Conservation (phyloP, 2,888 invertebrate species). For the Lathronympha strigana region DNA sequence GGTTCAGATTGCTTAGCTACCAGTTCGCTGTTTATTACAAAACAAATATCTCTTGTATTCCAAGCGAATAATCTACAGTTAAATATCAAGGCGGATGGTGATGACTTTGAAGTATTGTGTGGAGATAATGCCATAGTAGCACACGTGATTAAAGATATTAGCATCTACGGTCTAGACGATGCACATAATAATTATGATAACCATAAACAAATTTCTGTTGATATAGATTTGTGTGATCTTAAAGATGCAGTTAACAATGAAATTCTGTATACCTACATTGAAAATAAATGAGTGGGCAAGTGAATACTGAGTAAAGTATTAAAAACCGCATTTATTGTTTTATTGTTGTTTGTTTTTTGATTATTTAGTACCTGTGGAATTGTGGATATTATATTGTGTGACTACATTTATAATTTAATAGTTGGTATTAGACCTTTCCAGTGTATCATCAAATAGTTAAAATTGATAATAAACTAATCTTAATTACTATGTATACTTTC, state of each 20-base stretch:
- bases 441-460: too few relatives aligned
- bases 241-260: conserved; percentile 44
- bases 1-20: conserved; percentile 53
- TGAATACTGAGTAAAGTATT: background rate
- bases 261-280: conserved; percentile 44
- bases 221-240: conserved; percentile 62
- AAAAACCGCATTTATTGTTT: background rate
- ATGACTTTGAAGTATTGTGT: conserved; percentile 60
- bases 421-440: too few relatives aligned
- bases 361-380: too few relatives aligned
- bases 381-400: too few relatives aligned
- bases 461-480: too few relatives aligned
- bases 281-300: background rate
- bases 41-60: conserved; percentile 58
- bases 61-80: conserved; percentile 56
- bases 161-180: conserved; percentile 67
- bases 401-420: too few relatives aligned
- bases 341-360: background rate
- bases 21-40: conserved; percentile 62
- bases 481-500: too few relatives aligned
- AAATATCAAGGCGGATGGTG: conserved; percentile 55
- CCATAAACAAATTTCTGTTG: conserved; percentile 51
- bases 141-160: conserved; percentile 55
- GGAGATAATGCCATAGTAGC: conserved; percentile 52
- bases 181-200: conserved; percentile 73